A percentile compares a stretch with the other conserved stretches of the same genome.
Evolutionary conservation across 1,140 invertebrate genomes (phyloP).

Genomic region (Megathymus violae): DNA sequence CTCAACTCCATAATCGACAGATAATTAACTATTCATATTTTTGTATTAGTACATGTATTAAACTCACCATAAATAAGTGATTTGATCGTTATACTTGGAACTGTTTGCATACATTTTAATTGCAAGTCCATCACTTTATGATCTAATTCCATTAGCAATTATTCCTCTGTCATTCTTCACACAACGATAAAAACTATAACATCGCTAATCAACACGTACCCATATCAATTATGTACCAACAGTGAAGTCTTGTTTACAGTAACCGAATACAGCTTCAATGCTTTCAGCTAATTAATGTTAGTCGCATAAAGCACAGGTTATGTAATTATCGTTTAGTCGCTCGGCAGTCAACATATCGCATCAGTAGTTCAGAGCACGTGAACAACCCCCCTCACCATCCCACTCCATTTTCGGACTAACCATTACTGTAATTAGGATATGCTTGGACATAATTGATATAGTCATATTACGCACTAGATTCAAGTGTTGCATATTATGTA

Average conservation of each 20-base stretch:
- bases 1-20: too few relatives aligned
- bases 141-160: neutral
- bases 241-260: constrained; percentile 1
- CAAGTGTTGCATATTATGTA: neutral
- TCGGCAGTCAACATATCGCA: constrained; percentile 33
- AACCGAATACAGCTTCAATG: constrained; percentile 3
- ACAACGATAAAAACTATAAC: neutral
- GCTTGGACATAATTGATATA: constrained; percentile 54
- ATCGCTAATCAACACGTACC: constrained; percentile 1
- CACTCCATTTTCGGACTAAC: constrained; percentile 40
- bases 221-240: neutral
- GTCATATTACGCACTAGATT: constrained; percentile 30
- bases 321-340: constrained; percentile 20
- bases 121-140: too few relatives aligned
- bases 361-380: constrained; percentile 38
- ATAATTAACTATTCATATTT: too few relatives aligned
- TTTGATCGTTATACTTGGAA: too few relatives aligned
- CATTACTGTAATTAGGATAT: constrained; percentile 73
- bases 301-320: constrained; percentile 26
- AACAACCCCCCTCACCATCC: constrained; percentile 31
- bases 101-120: too few relatives aligned
- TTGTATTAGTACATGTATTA: too few relatives aligned
- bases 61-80: too few relatives aligned
- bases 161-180: neutral
- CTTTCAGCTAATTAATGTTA: constrained; percentile 36